A percentile compares a stretch with the other conserved stretches of the same genome.
Evolutionary conservation across 2,888 invertebrate species (phyloP).

Genomic region (Nycteola revayana): DNA sequence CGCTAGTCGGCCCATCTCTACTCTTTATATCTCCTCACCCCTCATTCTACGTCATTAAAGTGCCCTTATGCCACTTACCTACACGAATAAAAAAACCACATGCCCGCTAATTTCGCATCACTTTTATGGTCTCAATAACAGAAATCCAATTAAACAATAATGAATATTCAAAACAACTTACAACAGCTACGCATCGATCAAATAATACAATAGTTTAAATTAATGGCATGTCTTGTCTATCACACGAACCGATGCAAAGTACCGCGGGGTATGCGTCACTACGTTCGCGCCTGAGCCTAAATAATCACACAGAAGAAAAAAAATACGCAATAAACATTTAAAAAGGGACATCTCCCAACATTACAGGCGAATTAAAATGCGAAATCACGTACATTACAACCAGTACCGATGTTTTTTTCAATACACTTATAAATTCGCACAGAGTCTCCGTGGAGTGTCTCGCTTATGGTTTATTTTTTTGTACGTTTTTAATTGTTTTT

Average conservation of each 20-base stretch:
- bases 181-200: conserved; percentile 38
- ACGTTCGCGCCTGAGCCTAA: conserved; percentile 37
- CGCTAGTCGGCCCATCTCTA: too few species aligned
- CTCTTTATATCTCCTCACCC: too few species aligned
- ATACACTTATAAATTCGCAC: conserved; percentile 64
- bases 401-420: conserved; percentile 60
- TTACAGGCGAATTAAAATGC: conserved; percentile 75
- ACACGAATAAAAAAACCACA: conserved; percentile 23
- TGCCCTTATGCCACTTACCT: conserved; percentile 1
- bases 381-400: conserved; percentile 75
- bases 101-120: conserved; percentile 29
- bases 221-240: conserved; percentile 27
- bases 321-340: conserved; percentile 61
- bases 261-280: conserved; percentile 44
- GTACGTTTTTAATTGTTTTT: conserved; percentile 45
- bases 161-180: conserved; percentile 58
- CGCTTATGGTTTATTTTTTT: conserved; percentile 39
- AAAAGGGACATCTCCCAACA: conserved; percentile 63
- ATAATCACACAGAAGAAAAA: conserved; percentile 48
- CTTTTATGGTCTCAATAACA: conserved; percentile 49
- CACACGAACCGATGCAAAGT: conserved; percentile 44
- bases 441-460: conserved; percentile 45
- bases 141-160: conserved; percentile 54
- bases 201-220: conserved; percentile 38
- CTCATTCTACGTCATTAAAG: too few species aligned